phyloP scores from a whole-genome alignment of 2,797 vertebrate species.

The Heliangelus exortis region DNA sequence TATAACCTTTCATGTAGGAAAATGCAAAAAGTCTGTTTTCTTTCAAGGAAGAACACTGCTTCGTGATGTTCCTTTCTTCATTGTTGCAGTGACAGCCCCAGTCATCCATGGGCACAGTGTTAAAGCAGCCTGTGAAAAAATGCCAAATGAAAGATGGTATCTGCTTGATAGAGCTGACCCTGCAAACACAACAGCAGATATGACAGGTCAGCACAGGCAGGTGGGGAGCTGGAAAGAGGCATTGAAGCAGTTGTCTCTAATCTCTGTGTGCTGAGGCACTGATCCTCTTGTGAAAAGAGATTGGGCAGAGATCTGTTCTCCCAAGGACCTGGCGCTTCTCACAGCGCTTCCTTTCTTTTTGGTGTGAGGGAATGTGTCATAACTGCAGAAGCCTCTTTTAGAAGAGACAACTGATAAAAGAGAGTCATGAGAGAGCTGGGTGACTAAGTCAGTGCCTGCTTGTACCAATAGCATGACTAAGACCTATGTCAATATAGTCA shows the following conservation, averaged over 20 bases:
- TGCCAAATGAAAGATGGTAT: not conserved
- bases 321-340: not conserved
- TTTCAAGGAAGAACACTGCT: not conserved
- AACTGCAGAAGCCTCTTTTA: not conserved
- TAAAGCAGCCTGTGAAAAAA: not conserved
- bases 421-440: not conserved
- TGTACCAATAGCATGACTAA: not conserved
- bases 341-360: not conserved
- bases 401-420: not conserved
- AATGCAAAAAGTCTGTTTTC: not conserved
- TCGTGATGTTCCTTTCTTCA: not conserved
- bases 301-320: not conserved
- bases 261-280: not conserved
- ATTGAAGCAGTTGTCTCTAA: rapidly evolving
- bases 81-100: not conserved
- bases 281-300: not conserved
- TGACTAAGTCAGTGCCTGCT: not conserved
- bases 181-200: not conserved
- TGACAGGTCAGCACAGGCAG: not conserved
- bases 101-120: not conserved
- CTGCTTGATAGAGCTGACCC: not conserved
- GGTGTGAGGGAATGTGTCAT: not conserved
- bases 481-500: not conserved
- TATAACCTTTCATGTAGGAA: not conserved
- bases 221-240: not conserved